These are phyloP conservation scores for Eptesicus fuscus DNA, from an alignment of 2,113 vertebrate genomes.

Conservation along the genomic window DNA sequence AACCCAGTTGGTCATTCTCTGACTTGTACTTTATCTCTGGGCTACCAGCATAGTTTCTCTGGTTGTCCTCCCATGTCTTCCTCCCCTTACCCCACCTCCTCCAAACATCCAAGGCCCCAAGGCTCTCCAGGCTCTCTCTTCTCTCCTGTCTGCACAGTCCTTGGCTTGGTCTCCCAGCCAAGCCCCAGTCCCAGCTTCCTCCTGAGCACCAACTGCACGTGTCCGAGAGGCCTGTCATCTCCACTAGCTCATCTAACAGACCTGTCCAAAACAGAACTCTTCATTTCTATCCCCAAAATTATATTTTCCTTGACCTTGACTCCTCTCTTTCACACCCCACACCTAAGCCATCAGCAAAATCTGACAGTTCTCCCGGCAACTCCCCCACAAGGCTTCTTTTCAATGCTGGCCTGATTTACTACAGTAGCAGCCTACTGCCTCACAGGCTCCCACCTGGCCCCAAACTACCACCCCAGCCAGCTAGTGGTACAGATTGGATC, in stretches of 20 bases:
- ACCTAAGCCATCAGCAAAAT: background rate
- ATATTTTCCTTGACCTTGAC: background rate
- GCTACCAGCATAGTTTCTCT: background rate
- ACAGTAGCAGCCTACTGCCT: background rate
- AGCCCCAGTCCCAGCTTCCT: background rate
- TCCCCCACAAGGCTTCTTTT: background rate
- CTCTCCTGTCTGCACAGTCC: background rate
- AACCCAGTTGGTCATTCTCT: background rate
- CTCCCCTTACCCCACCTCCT: background rate
- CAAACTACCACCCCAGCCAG: background rate
- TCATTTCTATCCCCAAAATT: background rate
- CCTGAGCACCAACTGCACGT: background rate
- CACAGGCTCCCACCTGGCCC: background rate
- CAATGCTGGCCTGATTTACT: background rate
- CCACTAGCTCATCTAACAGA: background rate
- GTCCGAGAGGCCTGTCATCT: background rate
- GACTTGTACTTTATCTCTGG: background rate
- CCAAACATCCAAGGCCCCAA: background rate
- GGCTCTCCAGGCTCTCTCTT: background rate
- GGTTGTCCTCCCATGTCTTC: background rate
- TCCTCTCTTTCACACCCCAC: background rate
- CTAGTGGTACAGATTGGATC: fast-evolving
- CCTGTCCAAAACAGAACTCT: background rate
- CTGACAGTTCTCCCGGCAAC: background rate
- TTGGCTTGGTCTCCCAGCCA: background rate